Evolutionary conservation across 2,888 invertebrate genomes (phyloP), one percentile per base, ranked within the genome.

Genomic region (Rotaria magnacalcarata): DNA sequence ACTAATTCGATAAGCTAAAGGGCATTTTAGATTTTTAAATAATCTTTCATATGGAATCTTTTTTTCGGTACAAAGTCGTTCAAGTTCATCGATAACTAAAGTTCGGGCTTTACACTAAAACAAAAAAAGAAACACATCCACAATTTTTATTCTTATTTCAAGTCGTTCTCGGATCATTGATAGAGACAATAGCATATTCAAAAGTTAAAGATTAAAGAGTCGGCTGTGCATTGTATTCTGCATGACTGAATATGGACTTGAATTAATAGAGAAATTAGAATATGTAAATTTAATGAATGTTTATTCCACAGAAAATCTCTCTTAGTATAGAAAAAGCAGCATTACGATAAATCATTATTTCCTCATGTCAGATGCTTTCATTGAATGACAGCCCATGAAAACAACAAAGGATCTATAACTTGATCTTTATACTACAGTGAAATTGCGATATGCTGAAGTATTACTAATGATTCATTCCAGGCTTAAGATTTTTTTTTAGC

Each of bases 31-130:
- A 47, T 80, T 80, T 80, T 43, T 80, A 47, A 47, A 47, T n/a
- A 47, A n/a, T 80, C 80, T 24, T 80, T 80, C 47, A 47, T 24
- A 80, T 43, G 47, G 47, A n/a, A 80, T 80, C 2, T 80, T 8
- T 47, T 80, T 21, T 80, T 80, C 80, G 24, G 43, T 10, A 14
- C 43, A 80, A 14, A 80, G 5, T n/a, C 80, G 80, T 80, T 80
- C 80, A 14, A 80, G 41, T 47, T 80, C 80, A 80, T 80, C 80
- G 34, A 80, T 80, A 11, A 80, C 43, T 47, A 80, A 47, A n/a
- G 47, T 24, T 24, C 80, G 43, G n/a, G 80, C 80, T 67, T 67
- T 67, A 7, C 34, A 67, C 67, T 67, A 67, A 16, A 67, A 24
- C 14, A 14, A 34, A 67, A 4, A 16, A 52, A 16, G 14, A 7